Percentiles rank a stretch among this genome's conserved stretches.
These are phyloP conservation scores for Rhinopomastus cyanomelas DNA, from an alignment of 2,113 vertebrate species.

Conservation along the genomic window DNA sequence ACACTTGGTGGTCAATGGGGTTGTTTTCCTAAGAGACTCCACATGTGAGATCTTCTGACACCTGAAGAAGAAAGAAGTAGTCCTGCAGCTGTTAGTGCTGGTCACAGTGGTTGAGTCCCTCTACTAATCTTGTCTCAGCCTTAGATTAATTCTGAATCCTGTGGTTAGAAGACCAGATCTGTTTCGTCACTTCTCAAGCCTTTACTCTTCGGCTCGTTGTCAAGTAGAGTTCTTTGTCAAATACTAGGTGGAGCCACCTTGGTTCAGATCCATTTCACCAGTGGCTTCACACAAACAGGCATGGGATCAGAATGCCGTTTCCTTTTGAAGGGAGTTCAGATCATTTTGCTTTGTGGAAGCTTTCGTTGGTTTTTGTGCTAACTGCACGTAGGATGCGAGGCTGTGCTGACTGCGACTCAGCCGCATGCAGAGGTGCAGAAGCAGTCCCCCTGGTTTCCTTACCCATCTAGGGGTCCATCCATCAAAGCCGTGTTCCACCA, in stretches of 20 bases:
- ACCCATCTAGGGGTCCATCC: too few relatives aligned
- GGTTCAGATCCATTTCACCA: not conserved
- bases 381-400: not conserved
- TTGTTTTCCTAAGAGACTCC: slow-evolving; percentile 18
- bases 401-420: not conserved
- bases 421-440: not conserved
- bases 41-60: not conserved
- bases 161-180: slow-evolving; percentile 36
- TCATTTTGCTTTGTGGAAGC: not conserved
- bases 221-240: not conserved
- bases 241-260: not conserved
- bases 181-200: not conserved
- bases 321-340: not conserved
- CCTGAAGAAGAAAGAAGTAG: not conserved
- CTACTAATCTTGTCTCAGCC: not conserved
- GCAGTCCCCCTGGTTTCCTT: not conserved
- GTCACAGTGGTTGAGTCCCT: not conserved
- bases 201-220: not conserved
- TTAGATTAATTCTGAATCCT: slow-evolving; percentile 11
- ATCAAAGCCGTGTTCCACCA: too few relatives aligned
- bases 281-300: not conserved
- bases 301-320: not conserved
- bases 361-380: not conserved
- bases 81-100: slow-evolving; percentile 10
- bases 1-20: slow-evolving; percentile 5